phyloP scores from a whole-genome alignment of 1,140 invertebrate species.

The Papilio dardanus region DNA sequence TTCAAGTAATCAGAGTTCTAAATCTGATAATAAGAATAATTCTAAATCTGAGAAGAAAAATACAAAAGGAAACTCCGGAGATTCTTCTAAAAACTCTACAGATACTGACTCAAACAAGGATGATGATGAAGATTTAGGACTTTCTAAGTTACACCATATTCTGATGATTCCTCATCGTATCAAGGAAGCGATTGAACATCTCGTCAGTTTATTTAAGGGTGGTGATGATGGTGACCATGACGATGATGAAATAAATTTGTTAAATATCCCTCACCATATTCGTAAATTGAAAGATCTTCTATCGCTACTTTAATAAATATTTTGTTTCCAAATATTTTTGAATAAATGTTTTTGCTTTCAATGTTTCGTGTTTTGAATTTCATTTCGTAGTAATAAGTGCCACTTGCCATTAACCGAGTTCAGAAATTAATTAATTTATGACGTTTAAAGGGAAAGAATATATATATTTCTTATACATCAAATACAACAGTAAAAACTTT shows the following conservation, averaged over 20 bases:
- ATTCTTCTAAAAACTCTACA: neutral
- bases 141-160: neutral
- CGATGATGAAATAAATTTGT: neutral
- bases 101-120: neutral
- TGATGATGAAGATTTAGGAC: neutral
- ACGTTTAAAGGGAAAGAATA: too few relatives aligned
- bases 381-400: neutral
- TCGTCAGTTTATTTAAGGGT: neutral
- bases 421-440: too few relatives aligned
- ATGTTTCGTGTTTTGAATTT: neutral
- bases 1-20: conserved; percentile 1
- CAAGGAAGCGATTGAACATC: neutral
- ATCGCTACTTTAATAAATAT: neutral
- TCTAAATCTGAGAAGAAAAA: neutral
- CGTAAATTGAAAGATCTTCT: neutral
- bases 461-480: too few relatives aligned
- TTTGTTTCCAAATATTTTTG: neutral
- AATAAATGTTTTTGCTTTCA: neutral
- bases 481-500: too few relatives aligned
- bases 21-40: neutral
- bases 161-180: neutral
- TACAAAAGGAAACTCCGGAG: neutral
- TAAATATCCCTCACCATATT: neutral
- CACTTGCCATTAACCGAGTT: too few relatives aligned
- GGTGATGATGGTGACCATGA: neutral